Evolutionary conservation across 2,113 vertebrate species (phyloP).

Genomic region (Calidris pugnax): DNA sequence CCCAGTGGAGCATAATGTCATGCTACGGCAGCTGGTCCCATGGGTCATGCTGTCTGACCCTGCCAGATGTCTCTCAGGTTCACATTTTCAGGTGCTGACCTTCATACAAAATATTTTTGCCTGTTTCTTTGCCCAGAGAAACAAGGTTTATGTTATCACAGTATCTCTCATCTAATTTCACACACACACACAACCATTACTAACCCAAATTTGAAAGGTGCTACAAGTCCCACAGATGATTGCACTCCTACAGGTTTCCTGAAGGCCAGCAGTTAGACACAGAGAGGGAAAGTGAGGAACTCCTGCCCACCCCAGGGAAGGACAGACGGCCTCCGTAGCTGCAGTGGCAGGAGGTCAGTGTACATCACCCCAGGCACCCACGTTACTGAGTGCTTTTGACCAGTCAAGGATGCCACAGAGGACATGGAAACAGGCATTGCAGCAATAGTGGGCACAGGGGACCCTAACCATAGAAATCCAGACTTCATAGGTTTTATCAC

Average conservation of each 20-base stretch:
- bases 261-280: background rate
- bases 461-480: background rate
- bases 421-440: background rate
- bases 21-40: background rate
- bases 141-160: background rate
- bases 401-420: background rate
- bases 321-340: background rate
- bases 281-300: background rate
- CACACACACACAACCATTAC: no score
- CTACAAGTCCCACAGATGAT: accelerated
- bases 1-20: accelerated
- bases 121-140: background rate
- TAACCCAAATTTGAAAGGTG: background rate
- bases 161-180: background rate
- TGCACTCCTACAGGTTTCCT: background rate
- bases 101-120: background rate
- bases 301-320: background rate
- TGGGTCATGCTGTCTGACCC: background rate
- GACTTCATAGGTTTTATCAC: background rate
- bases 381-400: background rate
- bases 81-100: background rate
- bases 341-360: background rate
- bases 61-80: background rate
- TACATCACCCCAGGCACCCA: background rate
- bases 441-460: background rate